Conservation (phyloP, 2,113 vertebrate genomes). For the Aegotheles bennettii region DNA sequence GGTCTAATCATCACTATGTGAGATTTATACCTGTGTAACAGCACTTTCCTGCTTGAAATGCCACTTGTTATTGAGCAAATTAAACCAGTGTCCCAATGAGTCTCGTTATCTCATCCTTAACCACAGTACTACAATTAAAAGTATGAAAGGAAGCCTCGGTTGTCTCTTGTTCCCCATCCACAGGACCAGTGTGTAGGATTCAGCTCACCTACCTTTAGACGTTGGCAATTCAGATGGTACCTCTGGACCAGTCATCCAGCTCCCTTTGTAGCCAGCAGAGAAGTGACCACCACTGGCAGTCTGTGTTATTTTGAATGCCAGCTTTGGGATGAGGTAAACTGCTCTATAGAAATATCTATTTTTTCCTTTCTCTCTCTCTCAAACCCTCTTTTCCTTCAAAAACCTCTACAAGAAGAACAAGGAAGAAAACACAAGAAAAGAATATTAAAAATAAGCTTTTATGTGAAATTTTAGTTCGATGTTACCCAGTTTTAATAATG, state of each 20-base stretch:
- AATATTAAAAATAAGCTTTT: neutral
- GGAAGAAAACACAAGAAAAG: neutral
- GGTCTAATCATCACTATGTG: fast-evolving
- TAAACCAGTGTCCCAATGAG: neutral
- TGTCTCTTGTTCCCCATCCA: fast-evolving
- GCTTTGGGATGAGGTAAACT: neutral
- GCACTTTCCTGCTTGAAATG: neutral
- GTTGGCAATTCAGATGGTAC: neutral
- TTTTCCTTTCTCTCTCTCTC: neutral
- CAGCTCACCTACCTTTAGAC: neutral
- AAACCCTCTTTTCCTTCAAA: neutral
- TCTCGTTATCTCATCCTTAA: neutral
- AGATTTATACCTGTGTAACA: neutral
- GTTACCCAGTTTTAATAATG: neutral
- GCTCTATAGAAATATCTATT: neutral
- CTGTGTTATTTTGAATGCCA: neutral
- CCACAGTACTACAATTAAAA: neutral
- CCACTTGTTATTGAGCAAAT: fast-evolving
- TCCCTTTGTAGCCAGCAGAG: neutral
- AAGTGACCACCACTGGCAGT: neutral
- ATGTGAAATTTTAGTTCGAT: neutral
- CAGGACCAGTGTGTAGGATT: fast-evolving
- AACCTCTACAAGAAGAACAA: neutral
- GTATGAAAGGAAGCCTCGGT: neutral
- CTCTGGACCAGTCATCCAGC: neutral